Conservation (phyloP, 2,113 vertebrate genomes). For the Cephalopholis sonnerati region DNA sequence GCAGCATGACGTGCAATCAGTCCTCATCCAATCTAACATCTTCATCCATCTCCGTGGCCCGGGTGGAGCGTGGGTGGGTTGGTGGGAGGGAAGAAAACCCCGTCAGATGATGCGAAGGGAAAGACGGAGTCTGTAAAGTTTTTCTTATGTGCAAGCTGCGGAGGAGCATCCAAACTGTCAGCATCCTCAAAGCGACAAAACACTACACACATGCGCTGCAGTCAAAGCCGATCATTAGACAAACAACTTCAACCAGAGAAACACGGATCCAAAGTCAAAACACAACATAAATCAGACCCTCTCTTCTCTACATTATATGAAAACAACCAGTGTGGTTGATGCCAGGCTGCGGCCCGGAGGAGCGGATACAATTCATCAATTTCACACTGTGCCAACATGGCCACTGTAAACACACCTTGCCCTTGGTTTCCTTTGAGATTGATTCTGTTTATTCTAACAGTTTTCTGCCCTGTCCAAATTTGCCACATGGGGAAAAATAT, state of each 20-base stretch:
- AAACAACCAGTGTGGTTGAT: not conserved
- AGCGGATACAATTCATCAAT: constrained; percentile 32
- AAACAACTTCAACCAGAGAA: constrained; percentile 15
- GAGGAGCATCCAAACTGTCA: constrained; percentile 31
- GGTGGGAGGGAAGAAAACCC: constrained; percentile 26
- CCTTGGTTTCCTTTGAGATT: constrained; percentile 39
- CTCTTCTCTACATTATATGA: constrained; percentile 6
- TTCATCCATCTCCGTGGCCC: constrained; percentile 36
- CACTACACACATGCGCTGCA: constrained; percentile 23
- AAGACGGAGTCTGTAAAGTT: constrained; percentile 28
- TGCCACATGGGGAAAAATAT: constrained; percentile 54
- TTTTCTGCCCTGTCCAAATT: constrained; percentile 49
- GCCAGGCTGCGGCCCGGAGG: constrained; percentile 34
- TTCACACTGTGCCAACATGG: constrained; percentile 30
- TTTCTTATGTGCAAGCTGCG: constrained; percentile 47
- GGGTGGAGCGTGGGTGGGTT: constrained; percentile 6
- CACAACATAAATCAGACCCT: constrained; percentile 19
- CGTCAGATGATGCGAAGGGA: constrained; percentile 28
- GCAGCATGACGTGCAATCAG: constrained; percentile 39
- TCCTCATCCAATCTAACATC: constrained; percentile 53
- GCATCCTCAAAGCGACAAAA: constrained; percentile 45
- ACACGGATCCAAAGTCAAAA: constrained; percentile 16
- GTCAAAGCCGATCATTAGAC: constrained; percentile 22
- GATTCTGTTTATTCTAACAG: constrained; percentile 44
- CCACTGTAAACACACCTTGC: constrained; percentile 45